phyloP scores from a whole-genome alignment of 2,888 invertebrate genomes.

The Sphaeridia pumilis region DNA sequence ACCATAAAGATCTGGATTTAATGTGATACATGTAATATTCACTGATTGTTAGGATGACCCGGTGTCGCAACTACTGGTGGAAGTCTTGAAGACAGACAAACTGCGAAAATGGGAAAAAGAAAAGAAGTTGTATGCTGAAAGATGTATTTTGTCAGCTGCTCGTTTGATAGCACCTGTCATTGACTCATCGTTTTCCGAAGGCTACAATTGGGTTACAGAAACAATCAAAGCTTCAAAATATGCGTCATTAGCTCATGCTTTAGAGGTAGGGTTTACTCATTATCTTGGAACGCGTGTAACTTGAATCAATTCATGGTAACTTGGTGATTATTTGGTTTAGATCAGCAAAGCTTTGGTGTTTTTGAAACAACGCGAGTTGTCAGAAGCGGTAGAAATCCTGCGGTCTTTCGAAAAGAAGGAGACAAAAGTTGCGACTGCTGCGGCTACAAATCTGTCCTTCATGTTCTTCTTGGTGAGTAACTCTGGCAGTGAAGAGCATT shows the following conservation, averaged over 20 bases:
- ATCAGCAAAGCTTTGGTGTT: slow-evolving; percentile 80
- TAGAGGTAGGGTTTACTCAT: slow-evolving; percentile 58
- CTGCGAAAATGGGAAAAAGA: slow-evolving; percentile 60
- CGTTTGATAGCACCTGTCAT: slow-evolving; percentile 79
- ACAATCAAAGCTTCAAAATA: slow-evolving; percentile 82
- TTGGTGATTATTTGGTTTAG: slow-evolving; percentile 7
- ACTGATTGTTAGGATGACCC: slow-evolving; percentile 46
- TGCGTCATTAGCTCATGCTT: slow-evolving; percentile 66
- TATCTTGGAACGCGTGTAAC: no score
- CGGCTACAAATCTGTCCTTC: slow-evolving; percentile 74
- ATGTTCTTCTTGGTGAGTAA: slow-evolving; percentile 61
- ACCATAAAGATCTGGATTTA: background rate
- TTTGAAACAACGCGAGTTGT: slow-evolving; percentile 66
- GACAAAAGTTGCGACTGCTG: slow-evolving; percentile 68
- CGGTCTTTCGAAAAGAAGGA: slow-evolving; percentile 78
- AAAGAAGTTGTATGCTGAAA: slow-evolving; percentile 61
- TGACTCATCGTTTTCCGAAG: slow-evolving; percentile 46
- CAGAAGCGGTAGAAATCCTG: slow-evolving; percentile 67
- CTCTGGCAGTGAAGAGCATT: no score
- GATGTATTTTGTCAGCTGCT: slow-evolving; percentile 69
- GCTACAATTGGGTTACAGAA: slow-evolving; percentile 80
- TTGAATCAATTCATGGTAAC: no score
- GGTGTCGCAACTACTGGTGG: slow-evolving; percentile 50
- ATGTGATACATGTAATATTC: background rate
- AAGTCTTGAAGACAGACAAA: slow-evolving; percentile 64